phyloP scores from a whole-genome alignment of 2,797 vertebrate genomes.

The Dermochelys coriacea region DNA sequence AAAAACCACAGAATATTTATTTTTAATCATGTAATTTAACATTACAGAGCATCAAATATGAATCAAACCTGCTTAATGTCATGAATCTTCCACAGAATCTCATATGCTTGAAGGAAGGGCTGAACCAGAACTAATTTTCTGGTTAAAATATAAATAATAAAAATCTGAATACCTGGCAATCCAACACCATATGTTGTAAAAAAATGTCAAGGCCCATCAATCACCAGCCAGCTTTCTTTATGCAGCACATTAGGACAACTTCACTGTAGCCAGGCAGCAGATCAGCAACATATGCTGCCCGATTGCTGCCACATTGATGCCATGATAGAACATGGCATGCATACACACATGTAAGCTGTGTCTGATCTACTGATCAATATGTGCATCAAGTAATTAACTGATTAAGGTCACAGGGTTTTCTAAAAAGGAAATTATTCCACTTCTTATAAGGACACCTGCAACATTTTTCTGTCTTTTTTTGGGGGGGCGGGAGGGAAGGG shows the following conservation, averaged over 20 bases:
- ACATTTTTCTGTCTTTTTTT: neutral
- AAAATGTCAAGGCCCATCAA: conserved; percentile 46
- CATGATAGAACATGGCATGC: neutral
- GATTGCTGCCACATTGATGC: conserved; percentile 6
- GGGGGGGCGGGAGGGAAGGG: neutral
- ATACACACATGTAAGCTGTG: neutral
- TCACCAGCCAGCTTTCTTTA: conserved; percentile 54
- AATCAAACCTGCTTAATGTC: neutral
- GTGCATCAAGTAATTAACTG: neutral
- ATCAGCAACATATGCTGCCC: conserved; percentile 61
- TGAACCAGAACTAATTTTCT: neutral
- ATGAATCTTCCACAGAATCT: neutral
- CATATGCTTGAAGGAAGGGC: neutral
- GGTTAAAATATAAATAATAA: neutral
- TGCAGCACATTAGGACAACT: conserved; percentile 32
- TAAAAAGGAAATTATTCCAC: neutral
- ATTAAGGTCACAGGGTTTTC: conserved; percentile 8
- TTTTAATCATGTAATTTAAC: neutral
- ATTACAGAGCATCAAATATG: neutral
- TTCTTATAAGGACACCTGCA: neutral
- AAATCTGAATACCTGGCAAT: conserved; percentile 55
- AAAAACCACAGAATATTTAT: neutral
- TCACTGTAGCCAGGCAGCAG: conserved; percentile 43
- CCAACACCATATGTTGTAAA: conserved; percentile 28
- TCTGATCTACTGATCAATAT: conserved; percentile 27